Evolutionary conservation across 2,113 vertebrate species (phyloP).

Genomic region (Sapayoa aenigma): DNA sequence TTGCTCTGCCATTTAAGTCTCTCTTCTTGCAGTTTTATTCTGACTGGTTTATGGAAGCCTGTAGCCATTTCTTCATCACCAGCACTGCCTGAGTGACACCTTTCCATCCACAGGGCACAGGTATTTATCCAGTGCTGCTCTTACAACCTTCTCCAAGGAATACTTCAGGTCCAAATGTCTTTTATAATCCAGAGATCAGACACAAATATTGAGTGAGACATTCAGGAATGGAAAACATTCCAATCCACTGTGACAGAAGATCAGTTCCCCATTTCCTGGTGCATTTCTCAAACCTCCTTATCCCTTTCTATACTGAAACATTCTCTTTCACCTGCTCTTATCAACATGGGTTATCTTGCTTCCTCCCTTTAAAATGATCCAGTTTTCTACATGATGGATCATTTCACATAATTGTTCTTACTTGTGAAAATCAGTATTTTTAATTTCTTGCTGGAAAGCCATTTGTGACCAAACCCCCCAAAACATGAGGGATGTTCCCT

Average conservation of each 20-base stretch:
- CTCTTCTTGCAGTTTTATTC: neutral
- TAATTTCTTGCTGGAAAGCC: neutral
- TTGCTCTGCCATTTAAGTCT: neutral
- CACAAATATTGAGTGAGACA: neutral
- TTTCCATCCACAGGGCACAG: neutral
- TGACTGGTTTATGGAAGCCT: too few relatives aligned
- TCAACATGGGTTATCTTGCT: neutral
- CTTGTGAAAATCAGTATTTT: neutral
- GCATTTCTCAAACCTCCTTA: neutral
- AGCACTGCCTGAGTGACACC: neutral
- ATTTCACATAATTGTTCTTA: neutral
- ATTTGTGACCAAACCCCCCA: neutral
- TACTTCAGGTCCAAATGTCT: neutral
- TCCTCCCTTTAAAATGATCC: neutral
- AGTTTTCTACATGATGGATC: neutral
- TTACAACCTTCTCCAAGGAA: neutral
- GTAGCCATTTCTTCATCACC: neutral
- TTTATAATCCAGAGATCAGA: neutral
- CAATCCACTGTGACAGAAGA: neutral
- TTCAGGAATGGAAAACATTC: neutral
- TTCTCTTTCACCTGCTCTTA: neutral
- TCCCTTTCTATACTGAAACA: neutral
- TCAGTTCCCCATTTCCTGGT: neutral
- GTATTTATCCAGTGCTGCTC: neutral
- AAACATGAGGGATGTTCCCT: fast-evolving